Percentiles rank a stretch among this genome's conserved stretches.
These are phyloP conservation scores for Acronicta leporina DNA, from an alignment of 2,888 invertebrate species.

Conservation along the genomic window DNA sequence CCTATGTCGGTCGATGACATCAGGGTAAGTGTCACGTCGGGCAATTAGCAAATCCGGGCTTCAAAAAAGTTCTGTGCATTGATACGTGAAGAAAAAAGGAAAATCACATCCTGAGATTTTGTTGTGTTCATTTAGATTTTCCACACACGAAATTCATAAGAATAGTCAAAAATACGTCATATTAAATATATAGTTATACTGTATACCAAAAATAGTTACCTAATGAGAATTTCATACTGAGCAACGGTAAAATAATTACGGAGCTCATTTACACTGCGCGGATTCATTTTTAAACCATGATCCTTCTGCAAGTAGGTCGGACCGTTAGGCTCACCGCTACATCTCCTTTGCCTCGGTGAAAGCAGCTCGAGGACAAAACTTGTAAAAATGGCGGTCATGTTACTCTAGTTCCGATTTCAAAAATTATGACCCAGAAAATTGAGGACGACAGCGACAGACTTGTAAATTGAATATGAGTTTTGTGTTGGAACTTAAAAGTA, in stretches of 20 bases:
- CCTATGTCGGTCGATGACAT: no score
- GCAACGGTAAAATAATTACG: slow-evolving; percentile 44
- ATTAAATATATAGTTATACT: neutral
- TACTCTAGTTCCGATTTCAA: slow-evolving; percentile 38
- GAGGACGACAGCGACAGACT: slow-evolving; percentile 34
- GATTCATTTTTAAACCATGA: slow-evolving; percentile 51
- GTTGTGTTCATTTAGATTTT: neutral
- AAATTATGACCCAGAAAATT: slow-evolving; percentile 26
- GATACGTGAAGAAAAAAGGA: slow-evolving; percentile 9
- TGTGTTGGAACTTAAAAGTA: slow-evolving; percentile 30
- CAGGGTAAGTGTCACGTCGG: no score
- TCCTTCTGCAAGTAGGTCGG: slow-evolving; percentile 54
- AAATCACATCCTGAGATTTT: neutral
- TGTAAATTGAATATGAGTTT: slow-evolving; percentile 45
- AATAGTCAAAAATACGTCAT: neutral
- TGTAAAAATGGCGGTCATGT: slow-evolving; percentile 23
- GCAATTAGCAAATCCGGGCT: no score
- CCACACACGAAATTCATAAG: neutral
- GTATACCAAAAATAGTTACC: no score
- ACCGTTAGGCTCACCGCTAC: slow-evolving; percentile 61
- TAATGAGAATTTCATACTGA: slow-evolving; percentile 6
- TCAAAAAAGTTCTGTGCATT: no score
- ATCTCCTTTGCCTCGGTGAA: slow-evolving; percentile 51
- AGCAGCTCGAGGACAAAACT: slow-evolving; percentile 39
- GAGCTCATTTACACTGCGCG: slow-evolving; percentile 30